Base-by-base conservation (phyloP, 2,888 invertebrate species). In the Dendrolimus houi region DNA sequence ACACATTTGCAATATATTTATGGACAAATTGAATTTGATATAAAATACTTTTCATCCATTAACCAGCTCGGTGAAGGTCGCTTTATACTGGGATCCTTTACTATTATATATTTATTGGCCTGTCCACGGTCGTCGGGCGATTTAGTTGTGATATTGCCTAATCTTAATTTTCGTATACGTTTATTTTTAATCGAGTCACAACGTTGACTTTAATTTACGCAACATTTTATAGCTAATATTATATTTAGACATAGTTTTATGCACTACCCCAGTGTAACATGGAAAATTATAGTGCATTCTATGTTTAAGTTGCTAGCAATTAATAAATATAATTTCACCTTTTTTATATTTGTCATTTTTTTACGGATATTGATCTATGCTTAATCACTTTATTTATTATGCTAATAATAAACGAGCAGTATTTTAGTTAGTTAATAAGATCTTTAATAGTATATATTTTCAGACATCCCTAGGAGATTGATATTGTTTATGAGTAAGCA, bases 121-220 rank as follows among this genome's bases (percentile, higher is more conserved):
- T 83, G 81, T 74, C 55, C 58, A 60, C 55, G 55, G 66, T 29
- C 29, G 9, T 64, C 81, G 74, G 87, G 83, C 69, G 70, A 75
- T 87, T 89, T 85, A 87, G 89, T 90, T 90, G 90, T 90, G 90
- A 90, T 90, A 90, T 89, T 83, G 85, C 77, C 77, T 86, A 86
- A 84, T 83, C 71, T 85, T 77, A 86, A 83, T 75, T 77, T 86
- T 86, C 81, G 89, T 90, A 90, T 90, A 90, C 89, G 89, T 89
- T 89, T 86, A 84, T 77, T 83, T 86, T 85, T 81, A 47, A 47
- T 81, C 63, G 60, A 74, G 88, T 89, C 87, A 80, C 76, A 60
- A 57, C 57, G 64, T 82, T 87, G 89, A 88, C 87, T 78, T 83
- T 86, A 88, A 87, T 87, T 57, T 83, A 77, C 74, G 76, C 80